These are phyloP conservation scores for Larimichthys crocea DNA, from an alignment of 2,113 vertebrate species.

Conservation along the genomic window DNA sequence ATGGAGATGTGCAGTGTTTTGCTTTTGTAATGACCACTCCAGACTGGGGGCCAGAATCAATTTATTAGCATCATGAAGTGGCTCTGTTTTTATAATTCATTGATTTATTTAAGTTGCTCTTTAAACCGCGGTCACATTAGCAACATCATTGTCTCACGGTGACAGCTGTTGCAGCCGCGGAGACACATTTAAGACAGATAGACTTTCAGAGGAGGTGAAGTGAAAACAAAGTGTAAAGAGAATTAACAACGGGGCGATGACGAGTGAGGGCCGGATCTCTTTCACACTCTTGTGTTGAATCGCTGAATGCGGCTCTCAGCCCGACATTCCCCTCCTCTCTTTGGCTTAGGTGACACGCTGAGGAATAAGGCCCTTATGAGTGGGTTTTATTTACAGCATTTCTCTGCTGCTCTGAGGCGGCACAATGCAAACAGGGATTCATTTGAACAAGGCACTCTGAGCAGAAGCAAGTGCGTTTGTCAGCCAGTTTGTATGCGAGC, in stretches of 20 bases:
- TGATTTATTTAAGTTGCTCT: conserved; percentile 25
- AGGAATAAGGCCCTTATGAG: conserved; percentile 38
- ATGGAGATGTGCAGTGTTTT: conserved; percentile 4
- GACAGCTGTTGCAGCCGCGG: conserved; percentile 20
- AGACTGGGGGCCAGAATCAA: conserved; percentile 1
- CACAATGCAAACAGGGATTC: conserved; percentile 38
- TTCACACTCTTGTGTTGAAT: conserved; percentile 62
- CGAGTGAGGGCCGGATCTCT: conserved; percentile 57
- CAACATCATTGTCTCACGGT: conserved; percentile 2
- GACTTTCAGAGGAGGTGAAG: conserved; percentile 39
- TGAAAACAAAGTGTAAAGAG: conserved; percentile 39
- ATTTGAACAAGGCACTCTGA: conserved; percentile 32
- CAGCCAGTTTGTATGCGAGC: conserved; percentile 19
- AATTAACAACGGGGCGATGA: conserved; percentile 31
- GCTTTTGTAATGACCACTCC: conserved; percentile 15
- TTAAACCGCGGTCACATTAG: conserved; percentile 18
- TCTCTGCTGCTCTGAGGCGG: conserved; percentile 23
- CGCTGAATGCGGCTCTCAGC: conserved; percentile 61
- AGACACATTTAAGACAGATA: not conserved
- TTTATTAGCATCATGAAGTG: conserved; percentile 34
- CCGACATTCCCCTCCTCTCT: conserved; percentile 37
- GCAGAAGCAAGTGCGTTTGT: conserved; percentile 27
- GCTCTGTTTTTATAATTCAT: conserved; percentile 29
- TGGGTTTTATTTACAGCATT: conserved; percentile 66
- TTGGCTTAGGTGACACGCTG: conserved; percentile 56